These are phyloP conservation scores for Drosophila oshimai DNA, from an alignment of 1,140 invertebrate species.

Conservation along the genomic window DNA sequence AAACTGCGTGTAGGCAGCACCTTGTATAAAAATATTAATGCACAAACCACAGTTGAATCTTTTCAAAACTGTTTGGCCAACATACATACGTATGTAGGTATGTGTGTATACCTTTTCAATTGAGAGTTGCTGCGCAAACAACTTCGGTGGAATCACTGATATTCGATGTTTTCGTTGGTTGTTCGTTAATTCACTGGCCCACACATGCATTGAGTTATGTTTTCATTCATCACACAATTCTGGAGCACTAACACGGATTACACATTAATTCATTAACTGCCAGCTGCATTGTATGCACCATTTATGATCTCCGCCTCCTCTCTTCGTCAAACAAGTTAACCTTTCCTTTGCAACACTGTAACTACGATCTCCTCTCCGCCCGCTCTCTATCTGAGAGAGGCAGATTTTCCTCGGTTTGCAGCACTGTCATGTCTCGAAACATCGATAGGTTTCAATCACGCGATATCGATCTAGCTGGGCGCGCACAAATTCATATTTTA, in stretches of 20 bases:
- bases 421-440: too few species aligned
- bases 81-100: slow-evolving; percentile 1
- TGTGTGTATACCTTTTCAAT: slow-evolving; percentile 25
- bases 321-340: neutral
- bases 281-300: slow-evolving; percentile 10
- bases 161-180: slow-evolving; percentile 6
- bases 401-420: too few species aligned
- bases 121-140: slow-evolving; percentile 18
- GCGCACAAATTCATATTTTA: too few species aligned
- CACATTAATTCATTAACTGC: slow-evolving; percentile 12
- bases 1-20: slow-evolving; percentile 2
- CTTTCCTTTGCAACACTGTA: neutral
- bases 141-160: slow-evolving; percentile 6
- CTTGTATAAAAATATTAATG: slow-evolving; percentile 13
- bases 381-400: too few species aligned
- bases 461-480: too few species aligned
- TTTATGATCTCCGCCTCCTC: slow-evolving; percentile 13
- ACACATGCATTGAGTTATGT: neutral
- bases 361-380: neutral
- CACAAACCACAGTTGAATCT: slow-evolving; percentile 4
- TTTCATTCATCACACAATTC: slow-evolving; percentile 28
- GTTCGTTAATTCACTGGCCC: neutral
- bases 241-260: neutral
- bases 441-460: too few species aligned
- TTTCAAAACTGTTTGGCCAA: slow-evolving; percentile 13